phyloP scores from a whole-genome alignment of 2,113 vertebrate genomes.

The Carlito syrichta region DNA sequence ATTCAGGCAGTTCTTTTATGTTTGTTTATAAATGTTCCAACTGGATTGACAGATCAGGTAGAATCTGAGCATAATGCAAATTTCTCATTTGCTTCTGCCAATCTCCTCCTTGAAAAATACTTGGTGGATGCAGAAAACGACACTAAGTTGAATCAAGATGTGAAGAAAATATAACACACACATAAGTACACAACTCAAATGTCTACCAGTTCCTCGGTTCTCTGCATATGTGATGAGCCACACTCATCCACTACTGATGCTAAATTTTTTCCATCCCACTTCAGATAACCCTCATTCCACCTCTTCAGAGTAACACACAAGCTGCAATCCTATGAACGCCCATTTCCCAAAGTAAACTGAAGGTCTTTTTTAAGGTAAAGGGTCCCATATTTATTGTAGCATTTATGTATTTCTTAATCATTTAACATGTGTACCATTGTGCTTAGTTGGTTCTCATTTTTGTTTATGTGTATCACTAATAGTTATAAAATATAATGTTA shows the following conservation, averaged over 20 bases:
- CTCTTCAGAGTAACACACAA: background rate
- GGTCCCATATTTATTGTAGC: background rate
- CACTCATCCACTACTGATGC: background rate
- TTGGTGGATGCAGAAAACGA: background rate
- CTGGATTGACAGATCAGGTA: background rate
- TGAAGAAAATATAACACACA: background rate
- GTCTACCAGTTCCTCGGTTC: background rate
- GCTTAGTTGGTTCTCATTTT: background rate
- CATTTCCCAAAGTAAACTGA: background rate
- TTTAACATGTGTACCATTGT: background rate
- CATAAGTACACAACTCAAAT: background rate
- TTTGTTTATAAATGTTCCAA: conserved; percentile 3
- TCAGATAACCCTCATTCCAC: background rate
- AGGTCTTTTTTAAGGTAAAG: background rate
- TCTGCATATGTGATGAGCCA: background rate
- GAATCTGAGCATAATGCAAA: background rate
- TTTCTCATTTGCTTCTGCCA: background rate
- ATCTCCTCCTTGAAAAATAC: background rate
- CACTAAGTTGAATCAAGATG: background rate
- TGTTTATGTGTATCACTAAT: background rate
- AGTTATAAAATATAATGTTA: no score
- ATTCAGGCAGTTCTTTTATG: background rate
- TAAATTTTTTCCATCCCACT: background rate
- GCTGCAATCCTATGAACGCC: background rate
- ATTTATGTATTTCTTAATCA: background rate